Percentiles rank a stretch among this genome's conserved stretches.
These are phyloP conservation scores for Caprella mutica DNA, from an alignment of 2,888 invertebrate species.

Conservation along the genomic window DNA sequence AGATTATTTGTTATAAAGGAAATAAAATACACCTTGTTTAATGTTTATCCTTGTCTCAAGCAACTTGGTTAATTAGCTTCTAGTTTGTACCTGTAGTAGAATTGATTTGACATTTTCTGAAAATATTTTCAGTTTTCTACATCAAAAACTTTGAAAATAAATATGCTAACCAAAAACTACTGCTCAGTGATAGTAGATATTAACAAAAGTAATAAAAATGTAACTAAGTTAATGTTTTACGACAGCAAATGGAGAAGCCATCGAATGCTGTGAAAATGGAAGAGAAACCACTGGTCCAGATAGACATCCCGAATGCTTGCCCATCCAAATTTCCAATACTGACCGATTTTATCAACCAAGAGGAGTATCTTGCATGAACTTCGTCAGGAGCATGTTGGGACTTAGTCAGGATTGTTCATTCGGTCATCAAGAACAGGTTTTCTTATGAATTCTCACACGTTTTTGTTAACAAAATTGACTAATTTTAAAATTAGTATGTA, in stretches of 20 bases:
- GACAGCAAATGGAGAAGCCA: constrained; percentile 16
- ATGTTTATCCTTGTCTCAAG: no score
- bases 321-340: background rate
- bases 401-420: constrained; percentile 4
- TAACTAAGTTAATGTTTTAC: background rate
- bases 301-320: constrained; percentile 10
- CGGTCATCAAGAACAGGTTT: constrained; percentile 8
- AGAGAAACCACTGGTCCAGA: background rate
- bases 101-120: no score
- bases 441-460: no score
- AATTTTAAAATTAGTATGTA: no score
- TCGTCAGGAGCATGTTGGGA: constrained; percentile 12
- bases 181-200: no score
- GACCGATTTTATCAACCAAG: constrained; percentile 8
- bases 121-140: background rate
- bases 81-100: background rate
- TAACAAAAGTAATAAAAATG: no score
- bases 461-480: no score
- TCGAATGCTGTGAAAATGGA: constrained; percentile 23
- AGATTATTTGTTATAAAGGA: no score
- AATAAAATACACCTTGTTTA: no score
- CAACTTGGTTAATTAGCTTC: no score
- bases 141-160: background rate
- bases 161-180: background rate
- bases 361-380: constrained; percentile 10